These are phyloP conservation scores for Carapus acus DNA, from an alignment of 2,797 vertebrate genomes.

Conservation along the genomic window DNA sequence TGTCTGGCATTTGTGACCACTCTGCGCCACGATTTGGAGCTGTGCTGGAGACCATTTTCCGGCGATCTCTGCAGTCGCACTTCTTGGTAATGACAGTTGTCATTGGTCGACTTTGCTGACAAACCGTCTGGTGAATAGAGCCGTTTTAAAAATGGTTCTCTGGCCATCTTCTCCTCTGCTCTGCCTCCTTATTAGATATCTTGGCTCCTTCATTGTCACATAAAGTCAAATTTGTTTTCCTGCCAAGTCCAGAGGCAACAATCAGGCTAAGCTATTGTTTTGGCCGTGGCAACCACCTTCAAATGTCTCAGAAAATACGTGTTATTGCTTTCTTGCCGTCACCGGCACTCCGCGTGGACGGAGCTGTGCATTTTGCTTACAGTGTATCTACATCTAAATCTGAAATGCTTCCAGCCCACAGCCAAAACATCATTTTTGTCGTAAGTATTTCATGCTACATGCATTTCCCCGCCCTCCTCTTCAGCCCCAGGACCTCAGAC, in stretches of 20 bases:
- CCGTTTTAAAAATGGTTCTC: background rate
- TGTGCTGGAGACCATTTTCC: constrained; percentile 2
- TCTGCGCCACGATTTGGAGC: constrained; percentile 2
- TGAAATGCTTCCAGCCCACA: background rate
- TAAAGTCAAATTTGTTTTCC: background rate
- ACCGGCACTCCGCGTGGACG: background rate
- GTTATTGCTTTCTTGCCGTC: constrained; percentile 3
- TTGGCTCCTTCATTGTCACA: background rate
- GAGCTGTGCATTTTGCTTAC: background rate
- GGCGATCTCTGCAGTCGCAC: background rate
- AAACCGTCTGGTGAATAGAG: constrained; percentile 5
- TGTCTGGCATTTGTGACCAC: background rate
- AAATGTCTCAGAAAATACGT: constrained; percentile 15
- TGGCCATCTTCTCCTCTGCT: constrained; percentile 4
- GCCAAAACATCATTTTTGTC: background rate
- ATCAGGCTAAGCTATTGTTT: background rate
- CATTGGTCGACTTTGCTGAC: constrained; percentile 2
- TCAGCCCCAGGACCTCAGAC: too few relatives aligned
- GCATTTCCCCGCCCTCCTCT: too few relatives aligned
- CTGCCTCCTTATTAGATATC: background rate
- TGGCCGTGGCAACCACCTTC: constrained; percentile 13
- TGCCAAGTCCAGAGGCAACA: background rate
- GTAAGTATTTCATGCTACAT: too few relatives aligned
- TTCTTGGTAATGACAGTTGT: constrained; percentile 9
- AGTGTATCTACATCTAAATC: background rate